Evolutionary conservation across 2,888 invertebrate species (phyloP).

Genomic region (Pimpla rufipes): DNA sequence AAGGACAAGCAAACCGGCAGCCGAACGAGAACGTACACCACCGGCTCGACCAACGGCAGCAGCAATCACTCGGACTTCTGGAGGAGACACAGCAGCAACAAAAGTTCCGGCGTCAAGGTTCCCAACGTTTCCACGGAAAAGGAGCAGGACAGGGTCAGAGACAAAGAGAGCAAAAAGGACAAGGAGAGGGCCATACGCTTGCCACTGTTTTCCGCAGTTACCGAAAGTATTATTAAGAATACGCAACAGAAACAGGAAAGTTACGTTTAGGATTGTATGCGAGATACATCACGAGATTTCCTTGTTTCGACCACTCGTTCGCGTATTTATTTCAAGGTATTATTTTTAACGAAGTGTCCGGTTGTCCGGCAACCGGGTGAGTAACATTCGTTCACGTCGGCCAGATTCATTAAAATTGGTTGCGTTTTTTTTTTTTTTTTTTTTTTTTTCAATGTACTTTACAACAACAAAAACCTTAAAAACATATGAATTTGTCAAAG

Average conservation of each 20-base stretch:
- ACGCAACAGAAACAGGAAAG: conserved; percentile 77
- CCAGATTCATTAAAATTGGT: too few species aligned
- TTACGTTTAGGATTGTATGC: conserved; percentile 76
- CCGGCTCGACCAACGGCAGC: conserved; percentile 81
- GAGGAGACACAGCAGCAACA: conserved; percentile 87
- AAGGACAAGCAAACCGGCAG: conserved; percentile 74
- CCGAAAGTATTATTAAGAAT: conserved; percentile 76
- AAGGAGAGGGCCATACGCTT: conserved; percentile 70
- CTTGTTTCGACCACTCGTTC: neutral
- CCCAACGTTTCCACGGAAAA: conserved; percentile 75
- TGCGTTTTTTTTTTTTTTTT: too few species aligned
- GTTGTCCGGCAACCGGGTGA: too few species aligned
- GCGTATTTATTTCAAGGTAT: conserved; percentile 6
- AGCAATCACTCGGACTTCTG: conserved; percentile 86
- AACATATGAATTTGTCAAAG: too few species aligned
- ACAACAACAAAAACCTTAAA: too few species aligned
- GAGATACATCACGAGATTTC: neutral
- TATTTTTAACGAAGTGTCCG: too few species aligned
- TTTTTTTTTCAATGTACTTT: too few species aligned
- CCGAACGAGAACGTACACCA: conserved; percentile 77
- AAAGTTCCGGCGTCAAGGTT: conserved; percentile 78
- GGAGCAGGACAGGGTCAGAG: conserved; percentile 71
- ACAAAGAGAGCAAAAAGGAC: conserved; percentile 36
- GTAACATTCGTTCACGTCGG: too few species aligned
- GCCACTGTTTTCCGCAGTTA: conserved; percentile 76